These are phyloP conservation scores for Apteryx mantelli DNA, from an alignment of 2,113 vertebrate species.

Conservation along the genomic window DNA sequence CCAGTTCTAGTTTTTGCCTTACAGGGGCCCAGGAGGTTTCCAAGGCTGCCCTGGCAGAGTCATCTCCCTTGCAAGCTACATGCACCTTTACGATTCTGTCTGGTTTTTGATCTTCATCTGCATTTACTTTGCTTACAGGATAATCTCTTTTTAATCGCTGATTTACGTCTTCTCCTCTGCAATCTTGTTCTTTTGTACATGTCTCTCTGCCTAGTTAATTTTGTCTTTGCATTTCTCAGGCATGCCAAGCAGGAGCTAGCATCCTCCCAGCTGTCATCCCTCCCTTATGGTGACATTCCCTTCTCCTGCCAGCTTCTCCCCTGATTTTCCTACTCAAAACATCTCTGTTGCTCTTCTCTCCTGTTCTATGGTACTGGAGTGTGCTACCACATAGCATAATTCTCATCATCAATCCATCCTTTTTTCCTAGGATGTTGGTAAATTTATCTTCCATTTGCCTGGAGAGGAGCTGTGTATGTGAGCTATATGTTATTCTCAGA, in stretches of 20 bases:
- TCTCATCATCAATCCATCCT: neutral
- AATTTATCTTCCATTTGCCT: conserved; percentile 12
- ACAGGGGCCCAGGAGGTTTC: neutral
- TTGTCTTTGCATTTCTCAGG: neutral
- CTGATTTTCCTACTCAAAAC: neutral
- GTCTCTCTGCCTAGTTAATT: neutral
- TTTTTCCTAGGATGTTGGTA: neutral
- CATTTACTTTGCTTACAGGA: neutral
- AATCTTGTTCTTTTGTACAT: neutral
- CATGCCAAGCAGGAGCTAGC: neutral
- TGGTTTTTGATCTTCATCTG: neutral
- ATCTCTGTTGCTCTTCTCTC: neutral
- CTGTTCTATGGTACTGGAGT: neutral
- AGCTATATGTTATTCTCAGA: neutral
- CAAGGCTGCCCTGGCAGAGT: neutral
- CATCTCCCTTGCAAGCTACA: neutral
- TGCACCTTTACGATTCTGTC: neutral
- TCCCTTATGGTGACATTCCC: neutral
- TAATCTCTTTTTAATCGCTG: neutral
- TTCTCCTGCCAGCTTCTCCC: neutral
- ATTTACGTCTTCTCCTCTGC: neutral
- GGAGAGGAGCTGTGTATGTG: neutral
- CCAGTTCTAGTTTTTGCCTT: neutral
- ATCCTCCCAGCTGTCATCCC: neutral
- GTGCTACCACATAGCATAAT: neutral